These are phyloP conservation scores for Helicolenus hilgendorfi DNA, from an alignment of 2,797 vertebrate species.

Conservation along the genomic window DNA sequence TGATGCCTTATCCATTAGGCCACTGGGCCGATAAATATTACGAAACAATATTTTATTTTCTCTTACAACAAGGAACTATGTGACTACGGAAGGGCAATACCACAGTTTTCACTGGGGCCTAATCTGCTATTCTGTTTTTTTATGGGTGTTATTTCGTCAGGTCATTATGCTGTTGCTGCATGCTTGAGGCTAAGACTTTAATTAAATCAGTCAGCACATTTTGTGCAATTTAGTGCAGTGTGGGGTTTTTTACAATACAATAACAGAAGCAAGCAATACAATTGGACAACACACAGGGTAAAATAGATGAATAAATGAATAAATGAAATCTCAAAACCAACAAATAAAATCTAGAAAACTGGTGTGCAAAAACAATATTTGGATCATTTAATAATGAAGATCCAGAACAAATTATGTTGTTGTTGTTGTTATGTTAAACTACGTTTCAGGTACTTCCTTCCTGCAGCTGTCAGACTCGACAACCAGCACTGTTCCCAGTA, in stretches of 20 bases:
- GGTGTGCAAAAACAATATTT: background rate
- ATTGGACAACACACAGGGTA: background rate
- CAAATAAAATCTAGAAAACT: background rate
- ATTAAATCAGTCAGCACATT: background rate
- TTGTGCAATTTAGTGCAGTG: background rate
- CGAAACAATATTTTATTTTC: background rate
- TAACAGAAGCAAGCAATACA: background rate
- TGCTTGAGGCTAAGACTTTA: background rate
- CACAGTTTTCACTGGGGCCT: rapidly evolving
- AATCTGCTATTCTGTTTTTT: background rate
- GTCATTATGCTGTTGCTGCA: background rate
- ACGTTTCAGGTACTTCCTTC: no score
- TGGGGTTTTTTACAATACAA: background rate
- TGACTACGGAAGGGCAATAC: no score
- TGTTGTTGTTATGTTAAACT: no score
- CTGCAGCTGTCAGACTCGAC: no score
- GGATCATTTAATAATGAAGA: background rate
- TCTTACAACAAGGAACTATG: background rate
- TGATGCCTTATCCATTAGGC: conserved; percentile 87
- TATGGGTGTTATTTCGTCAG: background rate
- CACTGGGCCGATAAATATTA: conserved; percentile 66
- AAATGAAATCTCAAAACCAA: background rate
- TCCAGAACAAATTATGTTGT: background rate
- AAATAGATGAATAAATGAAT: background rate
- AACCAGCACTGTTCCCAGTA: no score